Percentiles rank a stretch among this genome's conserved stretches.
These are phyloP conservation scores for Spea hammondii DNA, from an alignment of 2,797 vertebrate genomes.

Conservation along the genomic window DNA sequence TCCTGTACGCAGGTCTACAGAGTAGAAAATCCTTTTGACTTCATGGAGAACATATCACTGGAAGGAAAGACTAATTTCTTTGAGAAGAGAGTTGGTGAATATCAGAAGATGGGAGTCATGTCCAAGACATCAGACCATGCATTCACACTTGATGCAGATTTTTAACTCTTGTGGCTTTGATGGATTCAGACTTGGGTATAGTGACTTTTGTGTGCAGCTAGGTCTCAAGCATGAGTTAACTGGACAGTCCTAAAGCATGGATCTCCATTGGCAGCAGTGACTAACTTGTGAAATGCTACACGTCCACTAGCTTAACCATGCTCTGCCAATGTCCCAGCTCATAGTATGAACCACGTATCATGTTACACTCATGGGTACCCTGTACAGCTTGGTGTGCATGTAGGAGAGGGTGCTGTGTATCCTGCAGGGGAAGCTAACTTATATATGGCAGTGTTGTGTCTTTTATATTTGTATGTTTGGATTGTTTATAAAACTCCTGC, in stretches of 20 bases:
- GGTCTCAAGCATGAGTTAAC: background rate
- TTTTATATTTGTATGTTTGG: no score
- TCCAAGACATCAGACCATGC: constrained; percentile 80
- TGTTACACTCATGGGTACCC: constrained; percentile 45
- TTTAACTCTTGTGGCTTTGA: constrained; percentile 62
- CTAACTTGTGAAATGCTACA: background rate
- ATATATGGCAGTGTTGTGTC: no score
- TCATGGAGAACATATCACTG: constrained; percentile 98
- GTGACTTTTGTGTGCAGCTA: background rate
- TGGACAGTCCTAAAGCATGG: background rate
- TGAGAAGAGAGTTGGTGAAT: constrained; percentile 94
- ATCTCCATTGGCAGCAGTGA: background rate
- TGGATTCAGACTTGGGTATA: no score
- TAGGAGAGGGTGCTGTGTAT: constrained; percentile 45
- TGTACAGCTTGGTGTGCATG: constrained; percentile 47
- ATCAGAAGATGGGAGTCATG: constrained; percentile 97
- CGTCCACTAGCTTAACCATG: background rate
- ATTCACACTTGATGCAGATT: constrained; percentile 91
- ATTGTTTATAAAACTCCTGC: no score
- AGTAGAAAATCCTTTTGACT: constrained; percentile 94
- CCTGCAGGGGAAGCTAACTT: constrained; percentile 32
- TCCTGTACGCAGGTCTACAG: constrained; percentile 75
- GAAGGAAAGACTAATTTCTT: constrained; percentile 99
- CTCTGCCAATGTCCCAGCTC: constrained; percentile 8
- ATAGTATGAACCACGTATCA: background rate